These are phyloP conservation scores for Colletes gigas DNA, from an alignment of 1,140 invertebrate species.

Conservation along the genomic window DNA sequence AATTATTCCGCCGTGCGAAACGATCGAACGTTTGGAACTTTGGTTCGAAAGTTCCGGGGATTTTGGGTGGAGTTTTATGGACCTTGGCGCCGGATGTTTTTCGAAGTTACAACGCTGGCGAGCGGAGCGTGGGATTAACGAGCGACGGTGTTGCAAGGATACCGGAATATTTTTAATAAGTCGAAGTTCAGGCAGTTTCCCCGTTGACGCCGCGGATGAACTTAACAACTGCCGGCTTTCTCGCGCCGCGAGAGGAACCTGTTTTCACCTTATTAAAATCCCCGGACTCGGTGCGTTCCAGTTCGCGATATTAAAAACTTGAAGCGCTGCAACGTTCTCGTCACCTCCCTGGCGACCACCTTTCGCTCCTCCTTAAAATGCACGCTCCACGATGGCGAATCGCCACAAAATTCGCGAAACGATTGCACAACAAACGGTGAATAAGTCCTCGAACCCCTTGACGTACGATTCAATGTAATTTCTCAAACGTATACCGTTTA, in stretches of 20 bases:
- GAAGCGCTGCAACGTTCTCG: not conserved
- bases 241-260: not conserved
- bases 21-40: no score
- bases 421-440: no score
- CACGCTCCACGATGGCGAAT: not conserved
- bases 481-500: no score
- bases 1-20: no score
- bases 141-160: not conserved
- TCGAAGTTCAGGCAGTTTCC: constrained; percentile 30
- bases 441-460: no score
- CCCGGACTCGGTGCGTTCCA: not conserved
- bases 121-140: not conserved
- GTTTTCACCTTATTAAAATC: constrained; percentile 49
- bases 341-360: not conserved
- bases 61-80: not conserved
- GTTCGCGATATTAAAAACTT: constrained; percentile 29
- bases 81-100: not conserved
- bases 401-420: not conserved
- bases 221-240: constrained; percentile 1
- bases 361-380: not conserved
- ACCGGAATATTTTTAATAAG: constrained; percentile 47
- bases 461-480: no score
- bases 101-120: not conserved
- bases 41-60: no score
- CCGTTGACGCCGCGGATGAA: constrained; percentile 25